These are phyloP conservation scores for Macaria liturata DNA, from an alignment of 2,888 invertebrate genomes.

Conservation along the genomic window DNA sequence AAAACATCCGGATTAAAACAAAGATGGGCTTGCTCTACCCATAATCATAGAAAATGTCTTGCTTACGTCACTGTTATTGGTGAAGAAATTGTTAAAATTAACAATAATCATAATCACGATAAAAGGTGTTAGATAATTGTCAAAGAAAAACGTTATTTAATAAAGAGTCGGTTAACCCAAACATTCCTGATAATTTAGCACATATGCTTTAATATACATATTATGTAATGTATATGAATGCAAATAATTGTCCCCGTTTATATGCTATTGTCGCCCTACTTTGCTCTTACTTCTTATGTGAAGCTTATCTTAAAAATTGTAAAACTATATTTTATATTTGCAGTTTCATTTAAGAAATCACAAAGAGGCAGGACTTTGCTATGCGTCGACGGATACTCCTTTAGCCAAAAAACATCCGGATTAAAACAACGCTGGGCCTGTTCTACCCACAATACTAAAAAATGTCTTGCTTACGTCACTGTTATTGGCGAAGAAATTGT, in stretches of 20 bases:
- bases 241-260: no score
- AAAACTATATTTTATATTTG: background rate
- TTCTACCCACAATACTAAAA: constrained; percentile 36
- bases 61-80: constrained; percentile 28
- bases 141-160: background rate
- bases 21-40: constrained; percentile 25
- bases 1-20: background rate
- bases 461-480: constrained; percentile 39
- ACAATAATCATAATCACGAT: constrained; percentile 18
- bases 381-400: constrained; percentile 16
- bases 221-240: no score
- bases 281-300: no score
- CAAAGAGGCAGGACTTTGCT: constrained; percentile 20
- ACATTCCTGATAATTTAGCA: no score
- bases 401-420: background rate
- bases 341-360: background rate
- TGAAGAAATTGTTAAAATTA: constrained; percentile 30
- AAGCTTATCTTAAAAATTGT: no score
- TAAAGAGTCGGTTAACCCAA: no score
- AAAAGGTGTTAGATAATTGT: background rate
- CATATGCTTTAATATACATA: no score
- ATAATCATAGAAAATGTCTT: constrained; percentile 21
- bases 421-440: constrained; percentile 37
- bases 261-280: no score
- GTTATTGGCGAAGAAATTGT: constrained; percentile 28